Evolutionary conservation across 2,888 invertebrate genomes (phyloP), one percentile per base, ranked within the genome.

Genomic region (Fabriciana adippe): DNA sequence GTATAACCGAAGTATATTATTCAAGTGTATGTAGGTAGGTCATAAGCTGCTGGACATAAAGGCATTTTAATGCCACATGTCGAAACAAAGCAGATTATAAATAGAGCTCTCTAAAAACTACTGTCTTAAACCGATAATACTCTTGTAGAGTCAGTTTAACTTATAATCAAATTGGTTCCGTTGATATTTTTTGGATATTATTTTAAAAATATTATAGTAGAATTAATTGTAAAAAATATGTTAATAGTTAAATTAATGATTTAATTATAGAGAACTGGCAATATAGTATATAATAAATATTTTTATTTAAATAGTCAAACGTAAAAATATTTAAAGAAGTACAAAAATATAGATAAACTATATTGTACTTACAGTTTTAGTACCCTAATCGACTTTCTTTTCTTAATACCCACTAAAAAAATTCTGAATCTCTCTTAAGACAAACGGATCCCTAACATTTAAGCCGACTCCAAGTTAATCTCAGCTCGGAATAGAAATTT

Each of bases 81-180:
- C 66, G 59, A 72, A 74, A 74, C 74, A 72, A 72, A 66, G 73
- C 64, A 64, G 75, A 75, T 75, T 74, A 73, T 61, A 72, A 51
- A 51, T 66, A 71, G 72, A 74, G 65, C 76, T 66, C 67, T 59
- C 74, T 75, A 74, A 77, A 73, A 75, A 68, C 75, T 73, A 73
- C 71, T 73, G 66, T 61, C 64, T 62, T 26, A 59, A 56, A 54
- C 45, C 35, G 70, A 67, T 70, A 64, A 60, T 16, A 8, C 35
- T 35, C 35, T 41, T 2, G 35, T 59, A 35, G 31, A 48, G 15
- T 21, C 47, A 21, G 35, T 18, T 54, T 48, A 1, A 55, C 13
- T 18, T 16, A 6, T 6, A 62, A 16, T 16, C 14, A 41, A 4
- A 48, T 6, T 0, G 68, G 67, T 64, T 68, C 64, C 59, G 68